Base-by-base conservation (phyloP, 2,113 vertebrate species). In the Pollimyrus isidori region DNA sequence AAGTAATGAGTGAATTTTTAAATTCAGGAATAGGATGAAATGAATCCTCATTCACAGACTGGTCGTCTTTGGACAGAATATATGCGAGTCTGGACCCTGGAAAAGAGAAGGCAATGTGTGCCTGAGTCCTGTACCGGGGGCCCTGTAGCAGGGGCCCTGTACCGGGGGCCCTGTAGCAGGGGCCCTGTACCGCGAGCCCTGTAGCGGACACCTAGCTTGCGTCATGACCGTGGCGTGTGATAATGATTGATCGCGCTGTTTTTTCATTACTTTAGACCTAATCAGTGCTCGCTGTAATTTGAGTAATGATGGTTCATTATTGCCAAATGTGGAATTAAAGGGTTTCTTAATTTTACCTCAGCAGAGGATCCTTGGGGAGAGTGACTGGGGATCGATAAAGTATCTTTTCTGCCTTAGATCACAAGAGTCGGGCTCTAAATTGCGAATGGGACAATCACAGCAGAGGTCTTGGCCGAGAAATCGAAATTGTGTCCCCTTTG, bases 291-390 rank as follows among this genome's bases (percentile, higher is more conserved):
- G 95, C 96, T 97, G 97, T 98, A 97, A 99, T 99, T 98, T 98
- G 98, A 98, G 98, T 97, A 98, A 99, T 98, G 98, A 98, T 97
- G 95, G 97, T 97, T 98, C 97, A 97, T 99, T 99, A 99, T 98
- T 97, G 97, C 96, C 96, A 96, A 97, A 96, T 97, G 97, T 96
- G 96, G 97, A 97, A 96, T 98, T 98, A 97, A 97, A 97, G 96
- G 95, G 95, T 96, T 97, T 96, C 97, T 97, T 97, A 95, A 94
- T 97, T 97, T 97, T 95, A 95, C 94, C 95, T 96, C 93, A 91
- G 91, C 88, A 92, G 94, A 88, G 92, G 95, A 96, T 92, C 96
- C 95, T 94, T 94, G 91, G 94, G 95, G 96, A 97, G 93, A 94
- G 93, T 90, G 92, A 93, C 91, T 93, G 80, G 84, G 39, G 94